Conservation (phyloP, 2,113 vertebrate genomes). For the Bambusicola thoracicus region DNA sequence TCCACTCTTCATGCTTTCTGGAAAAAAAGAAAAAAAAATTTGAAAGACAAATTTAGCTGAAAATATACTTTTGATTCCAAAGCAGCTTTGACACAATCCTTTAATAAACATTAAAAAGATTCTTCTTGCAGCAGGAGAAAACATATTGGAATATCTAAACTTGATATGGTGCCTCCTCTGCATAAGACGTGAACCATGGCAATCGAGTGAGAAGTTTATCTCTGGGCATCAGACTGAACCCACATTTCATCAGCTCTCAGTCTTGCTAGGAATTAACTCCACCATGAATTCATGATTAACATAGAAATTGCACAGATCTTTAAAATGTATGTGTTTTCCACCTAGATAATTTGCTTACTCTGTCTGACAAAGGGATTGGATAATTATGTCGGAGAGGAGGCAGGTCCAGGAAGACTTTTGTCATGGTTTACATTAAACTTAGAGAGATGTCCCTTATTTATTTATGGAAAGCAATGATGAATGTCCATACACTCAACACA, state of each 20-base stretch:
- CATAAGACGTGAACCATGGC: neutral
- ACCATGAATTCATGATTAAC: neutral
- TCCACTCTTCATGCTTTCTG: neutral
- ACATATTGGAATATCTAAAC: neutral
- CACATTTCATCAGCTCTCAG: neutral
- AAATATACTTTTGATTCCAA: constrained; percentile 1
- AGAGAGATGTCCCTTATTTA: neutral
- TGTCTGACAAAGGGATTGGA: neutral
- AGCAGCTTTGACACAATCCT: neutral
- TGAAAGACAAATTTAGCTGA: neutral
- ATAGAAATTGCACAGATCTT: neutral
- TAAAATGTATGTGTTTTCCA: neutral
- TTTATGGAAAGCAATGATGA: neutral
- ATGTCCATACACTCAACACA: neutral
- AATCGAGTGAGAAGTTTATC: neutral
- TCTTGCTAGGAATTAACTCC: neutral
- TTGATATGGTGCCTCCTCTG: neutral
- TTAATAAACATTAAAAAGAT: neutral
- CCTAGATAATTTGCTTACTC: neutral
- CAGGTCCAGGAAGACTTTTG: neutral
- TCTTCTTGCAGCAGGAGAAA: neutral
- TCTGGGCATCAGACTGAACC: neutral
- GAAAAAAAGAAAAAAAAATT: neutral
- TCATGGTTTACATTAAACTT: neutral
- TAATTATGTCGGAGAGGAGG: neutral